Base-by-base conservation (phyloP, 2,888 invertebrate genomes). In the Dendrolimus pini region DNA sequence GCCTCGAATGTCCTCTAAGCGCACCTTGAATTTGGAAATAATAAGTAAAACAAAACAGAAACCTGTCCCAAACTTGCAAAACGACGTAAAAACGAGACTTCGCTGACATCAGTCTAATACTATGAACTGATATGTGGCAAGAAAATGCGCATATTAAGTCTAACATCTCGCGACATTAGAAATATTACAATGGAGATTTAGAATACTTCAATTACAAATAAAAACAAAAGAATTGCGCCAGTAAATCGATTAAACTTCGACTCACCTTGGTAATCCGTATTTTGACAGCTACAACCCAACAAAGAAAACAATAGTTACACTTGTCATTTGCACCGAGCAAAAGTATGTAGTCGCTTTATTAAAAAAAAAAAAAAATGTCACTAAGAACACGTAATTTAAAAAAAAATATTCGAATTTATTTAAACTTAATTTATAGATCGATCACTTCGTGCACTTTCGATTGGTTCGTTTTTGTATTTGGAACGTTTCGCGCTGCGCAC, bases 231-330 rank as follows among this genome's bases (percentile, higher is more conserved):
- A 65, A 61, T 68, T 74, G 74, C 65, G 62, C 66, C 71, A 78
- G 78, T 77, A 73, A 72, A 77, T 78, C 69, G 65, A 55, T 82
- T 84, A 74, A 87, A 54, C 60, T 55, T 56, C 59, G 59, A 58
- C 83, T 85, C 74, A 88, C 88, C 88, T 89, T 80, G 80, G 74
- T 77, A 76, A 74, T 77, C 74, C 72, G 74, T 76, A 73, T 85
- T 88, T 85, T 85, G 82, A 87, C 87, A 88, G 85, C 80, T 85
- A 82, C 70, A 65, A 71, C 70, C 81, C 77, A 83, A 83, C 82
- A 80, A 80, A 76, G 78, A 75, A 76, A 80, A 80, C 59, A 57
- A 59, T 55, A 54, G 52, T 13, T 53, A 47, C 55, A 56, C 58
- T 58, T 58, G 52, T 58, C 54, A 54, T 30, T 47, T 47, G 7